phyloP scores from a whole-genome alignment of 2,888 invertebrate species.

The Drosophila putrida region DNA sequence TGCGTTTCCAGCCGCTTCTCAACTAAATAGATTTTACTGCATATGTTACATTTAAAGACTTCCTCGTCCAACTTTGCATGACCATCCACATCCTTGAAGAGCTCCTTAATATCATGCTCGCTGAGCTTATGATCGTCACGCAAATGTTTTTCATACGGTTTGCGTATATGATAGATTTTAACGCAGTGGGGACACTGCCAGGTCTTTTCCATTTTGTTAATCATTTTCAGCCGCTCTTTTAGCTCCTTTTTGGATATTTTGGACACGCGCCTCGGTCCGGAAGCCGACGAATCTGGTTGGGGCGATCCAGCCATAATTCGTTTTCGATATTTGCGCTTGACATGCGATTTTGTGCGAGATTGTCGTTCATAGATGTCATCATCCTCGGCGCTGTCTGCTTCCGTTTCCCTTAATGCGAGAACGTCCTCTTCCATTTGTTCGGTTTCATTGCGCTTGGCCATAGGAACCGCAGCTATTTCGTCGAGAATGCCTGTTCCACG shows the following conservation, averaged over 20 bases:
- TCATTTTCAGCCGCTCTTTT: constrained; percentile 78
- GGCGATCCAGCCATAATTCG: constrained; percentile 43
- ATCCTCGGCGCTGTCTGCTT: constrained; percentile 41
- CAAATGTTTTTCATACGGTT: constrained; percentile 83
- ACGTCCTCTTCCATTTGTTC: constrained; percentile 73
- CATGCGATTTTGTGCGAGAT: constrained; percentile 35
- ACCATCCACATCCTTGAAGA: constrained; percentile 76
- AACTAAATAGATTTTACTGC: constrained; percentile 82
- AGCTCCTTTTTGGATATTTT: constrained; percentile 77
- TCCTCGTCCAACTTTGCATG: constrained; percentile 71
- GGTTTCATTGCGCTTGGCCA: constrained; percentile 64
- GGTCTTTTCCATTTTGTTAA: constrained; percentile 79
- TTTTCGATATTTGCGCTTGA: constrained; percentile 71
- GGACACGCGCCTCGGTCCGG: constrained; percentile 70
- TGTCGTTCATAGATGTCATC: constrained; percentile 29
- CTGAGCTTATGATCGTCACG: constrained; percentile 78
- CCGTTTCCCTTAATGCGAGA: constrained; percentile 62
- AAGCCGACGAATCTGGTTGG: constrained; percentile 10
- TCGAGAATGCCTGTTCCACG: constrained; percentile 67
- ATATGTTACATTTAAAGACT: constrained; percentile 83
- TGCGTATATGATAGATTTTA: constrained; percentile 83
- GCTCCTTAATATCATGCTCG: constrained; percentile 75
- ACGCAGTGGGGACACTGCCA: constrained; percentile 83
- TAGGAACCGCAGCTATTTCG: constrained; percentile 78
- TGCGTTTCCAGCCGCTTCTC: constrained; percentile 81